Evolutionary conservation across 2,797 vertebrate species (phyloP).

Genomic region (Novumbra hubbsi): DNA sequence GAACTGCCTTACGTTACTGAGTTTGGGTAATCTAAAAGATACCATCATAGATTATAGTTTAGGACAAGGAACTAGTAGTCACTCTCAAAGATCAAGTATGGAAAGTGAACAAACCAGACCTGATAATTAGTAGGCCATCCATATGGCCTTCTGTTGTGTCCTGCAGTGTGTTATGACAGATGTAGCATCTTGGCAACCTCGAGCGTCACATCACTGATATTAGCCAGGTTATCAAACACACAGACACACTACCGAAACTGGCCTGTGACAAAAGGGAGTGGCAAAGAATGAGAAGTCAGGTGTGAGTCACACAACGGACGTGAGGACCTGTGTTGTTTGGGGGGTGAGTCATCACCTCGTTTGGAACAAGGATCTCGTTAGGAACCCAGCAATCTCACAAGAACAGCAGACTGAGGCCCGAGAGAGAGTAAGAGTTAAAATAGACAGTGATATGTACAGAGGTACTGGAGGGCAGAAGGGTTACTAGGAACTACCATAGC

Average conservation of each 20-base stretch:
- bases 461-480: background rate
- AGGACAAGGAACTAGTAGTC: too few relatives aligned
- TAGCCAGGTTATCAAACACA: background rate
- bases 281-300: conserved; percentile 8
- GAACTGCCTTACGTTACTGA: too few relatives aligned
- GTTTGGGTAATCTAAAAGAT: too few relatives aligned
- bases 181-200: background rate
- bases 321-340: conserved; percentile 29
- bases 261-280: background rate
- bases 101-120: too few relatives aligned
- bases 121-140: too few relatives aligned
- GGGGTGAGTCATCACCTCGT: conserved; percentile 28
- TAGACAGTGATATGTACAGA: background rate
- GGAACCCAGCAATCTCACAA: conserved; percentile 18
- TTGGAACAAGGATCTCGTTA: conserved; percentile 15
- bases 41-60: too few relatives aligned
- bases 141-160: background rate
- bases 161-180: background rate
- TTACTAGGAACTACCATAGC: background rate
- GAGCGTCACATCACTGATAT: background rate
- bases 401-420: conserved; percentile 7
- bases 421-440: background rate
- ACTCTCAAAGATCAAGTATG: too few relatives aligned
- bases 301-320: conserved; percentile 21
- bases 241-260: background rate